Evolutionary conservation across 1,140 invertebrate genomes (phyloP), one percentile per base, ranked within the genome.

Genomic region (Drosophila takahashii): DNA sequence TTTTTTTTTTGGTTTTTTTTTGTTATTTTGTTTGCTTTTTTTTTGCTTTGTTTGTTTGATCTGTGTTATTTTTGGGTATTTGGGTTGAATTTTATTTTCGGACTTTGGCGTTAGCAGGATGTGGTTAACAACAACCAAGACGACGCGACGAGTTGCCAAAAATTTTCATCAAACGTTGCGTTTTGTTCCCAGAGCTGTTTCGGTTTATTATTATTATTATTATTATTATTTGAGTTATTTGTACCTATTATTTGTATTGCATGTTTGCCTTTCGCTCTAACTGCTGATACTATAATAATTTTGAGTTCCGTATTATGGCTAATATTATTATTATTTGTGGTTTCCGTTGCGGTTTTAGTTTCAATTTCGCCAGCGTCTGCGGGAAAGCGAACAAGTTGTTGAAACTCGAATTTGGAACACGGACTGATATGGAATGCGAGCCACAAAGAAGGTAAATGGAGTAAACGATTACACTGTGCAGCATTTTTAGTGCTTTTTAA

Each of bases 141-240:
- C 78, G 57, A 81, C 69, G 72, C 77, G 77, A 60, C 77, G 77
- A 60, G 76, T 61, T 73, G 48, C 71, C 44, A 74, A 45, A 59
- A 72, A 45, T 62, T 74, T 57, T 57, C 45, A 52, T 45, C 58
- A 37, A 60, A 71, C 66, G 56, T 56, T 77, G 54, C 67, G 36
- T 65, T 78, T 65, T 77, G 58, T 70, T 71, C 67, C 67, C 67
- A 71, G 67, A 71, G 65, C 64, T 57, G 42, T 71, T 69, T 29
- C 39, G 47, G 32, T 45, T 66, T 44, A 18, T 42, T 34, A 32
- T 52, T 39, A 26, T 67, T n/a, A n/a, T n/a, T n/a, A n/a, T n/a
- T 69, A 52, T 48, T 57, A 57, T 39, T 65, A 42, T 48, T 45
- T 22, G 41, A 11, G 18, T 15, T 41, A 15, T 3, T 41, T 8